These are phyloP conservation scores for Pelusios castaneus DNA, from an alignment of 2,113 vertebrate genomes.

Conservation along the genomic window DNA sequence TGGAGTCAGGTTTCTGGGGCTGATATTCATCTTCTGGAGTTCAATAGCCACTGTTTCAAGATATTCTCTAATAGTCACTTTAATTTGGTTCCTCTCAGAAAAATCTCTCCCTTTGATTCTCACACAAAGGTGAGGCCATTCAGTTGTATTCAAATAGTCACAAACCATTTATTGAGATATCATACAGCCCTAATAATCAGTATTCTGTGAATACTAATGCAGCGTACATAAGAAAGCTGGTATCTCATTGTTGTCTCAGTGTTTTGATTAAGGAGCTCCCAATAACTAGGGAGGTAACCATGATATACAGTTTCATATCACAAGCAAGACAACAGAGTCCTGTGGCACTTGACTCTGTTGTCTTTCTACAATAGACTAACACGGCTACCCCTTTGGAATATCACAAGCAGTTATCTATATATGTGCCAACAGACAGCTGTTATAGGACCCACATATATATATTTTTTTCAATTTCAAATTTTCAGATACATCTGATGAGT, in stretches of 20 bases:
- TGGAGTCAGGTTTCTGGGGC: neutral
- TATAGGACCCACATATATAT: neutral
- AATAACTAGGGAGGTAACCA: fast-evolving
- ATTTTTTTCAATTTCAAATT: neutral
- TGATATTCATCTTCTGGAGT: neutral
- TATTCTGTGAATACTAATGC: neutral
- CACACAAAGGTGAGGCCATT: neutral
- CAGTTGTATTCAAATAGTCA: neutral
- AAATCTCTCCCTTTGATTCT: neutral
- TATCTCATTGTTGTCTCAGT: fast-evolving
- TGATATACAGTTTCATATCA: neutral
- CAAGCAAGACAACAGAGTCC: too few relatives aligned
- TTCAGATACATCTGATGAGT: neutral
- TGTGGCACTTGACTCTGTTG: too few relatives aligned
- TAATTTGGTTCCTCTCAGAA: neutral
- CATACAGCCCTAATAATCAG: neutral
- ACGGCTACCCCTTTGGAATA: too few relatives aligned
- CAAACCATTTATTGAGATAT: neutral
- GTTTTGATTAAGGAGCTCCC: neutral
- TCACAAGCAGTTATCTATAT: neutral
- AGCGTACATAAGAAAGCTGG: neutral
- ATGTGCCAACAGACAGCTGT: neutral
- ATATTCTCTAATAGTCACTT: neutral
- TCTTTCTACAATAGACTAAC: too few relatives aligned
- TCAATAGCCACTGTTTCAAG: neutral